phyloP scores from a whole-genome alignment of 2,888 invertebrate genomes.

The Drosophila monieri region DNA sequence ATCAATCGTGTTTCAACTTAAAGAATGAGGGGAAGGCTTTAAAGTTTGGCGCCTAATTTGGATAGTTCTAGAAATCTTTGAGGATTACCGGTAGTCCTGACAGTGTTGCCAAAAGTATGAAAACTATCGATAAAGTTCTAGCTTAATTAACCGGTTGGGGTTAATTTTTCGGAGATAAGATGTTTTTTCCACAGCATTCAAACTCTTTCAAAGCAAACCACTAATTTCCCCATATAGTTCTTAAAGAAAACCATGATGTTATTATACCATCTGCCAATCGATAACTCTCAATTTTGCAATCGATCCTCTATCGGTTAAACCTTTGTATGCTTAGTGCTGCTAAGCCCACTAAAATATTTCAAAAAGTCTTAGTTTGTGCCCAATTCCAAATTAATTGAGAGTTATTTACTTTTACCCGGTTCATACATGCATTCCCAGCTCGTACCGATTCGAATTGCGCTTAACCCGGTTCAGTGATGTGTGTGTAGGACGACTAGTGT shows the following conservation, averaged over 20 bases:
- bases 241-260: too few species aligned
- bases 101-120: not conserved
- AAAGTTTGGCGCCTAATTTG: not conserved
- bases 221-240: too few species aligned
- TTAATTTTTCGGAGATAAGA: too few species aligned
- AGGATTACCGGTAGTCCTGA: not conserved
- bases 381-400: not conserved
- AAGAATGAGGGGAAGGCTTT: not conserved
- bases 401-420: not conserved
- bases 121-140: too few species aligned
- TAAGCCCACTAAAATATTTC: too few species aligned
- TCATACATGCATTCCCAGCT: not conserved
- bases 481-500: too few species aligned
- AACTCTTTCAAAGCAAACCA: too few species aligned
- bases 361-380: not conserved
- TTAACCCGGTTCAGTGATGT: too few species aligned
- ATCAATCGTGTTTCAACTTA: slow-evolving; percentile 3
- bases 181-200: too few species aligned
- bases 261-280: not conserved
- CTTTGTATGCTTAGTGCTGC: not conserved
- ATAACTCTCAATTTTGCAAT: not conserved
- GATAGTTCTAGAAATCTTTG: not conserved
- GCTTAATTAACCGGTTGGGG: too few species aligned
- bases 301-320: too few species aligned
- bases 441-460: too few species aligned